Evolutionary conservation across 2,113 vertebrate species (phyloP).

Genomic region (Microcebus ravelobensis): DNA sequence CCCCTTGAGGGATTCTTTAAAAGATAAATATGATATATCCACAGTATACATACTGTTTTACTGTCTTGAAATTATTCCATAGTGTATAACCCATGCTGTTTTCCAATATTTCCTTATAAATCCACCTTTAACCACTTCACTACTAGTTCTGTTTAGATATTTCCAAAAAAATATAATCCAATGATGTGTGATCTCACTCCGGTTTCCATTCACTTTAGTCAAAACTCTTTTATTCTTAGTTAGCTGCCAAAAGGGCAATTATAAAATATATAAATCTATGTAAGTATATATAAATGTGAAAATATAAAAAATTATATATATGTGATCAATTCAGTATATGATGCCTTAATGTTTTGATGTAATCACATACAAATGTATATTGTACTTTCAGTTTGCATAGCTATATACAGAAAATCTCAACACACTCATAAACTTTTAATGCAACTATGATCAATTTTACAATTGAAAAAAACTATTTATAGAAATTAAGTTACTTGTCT

Average conservation of each 20-base stretch:
- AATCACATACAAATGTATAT: neutral
- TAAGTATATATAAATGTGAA: neutral
- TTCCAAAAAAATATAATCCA: neutral
- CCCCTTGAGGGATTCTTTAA: neutral
- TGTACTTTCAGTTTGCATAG: neutral
- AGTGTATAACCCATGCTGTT: neutral
- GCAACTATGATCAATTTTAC: neutral
- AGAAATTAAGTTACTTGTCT: neutral
- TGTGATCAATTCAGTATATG: neutral
- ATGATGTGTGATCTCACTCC: neutral
- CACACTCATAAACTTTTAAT: neutral
- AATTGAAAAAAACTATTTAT: neutral
- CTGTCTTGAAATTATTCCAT: neutral
- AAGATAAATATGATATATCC: neutral
- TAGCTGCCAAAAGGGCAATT: neutral
- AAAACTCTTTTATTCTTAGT: neutral
- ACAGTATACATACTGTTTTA: neutral
- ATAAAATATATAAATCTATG: neutral
- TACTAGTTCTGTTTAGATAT: neutral
- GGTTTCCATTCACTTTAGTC: neutral
- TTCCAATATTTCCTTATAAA: neutral
- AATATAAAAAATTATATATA: neutral
- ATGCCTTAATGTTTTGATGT: neutral
- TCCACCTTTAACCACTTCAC: neutral
- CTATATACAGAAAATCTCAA: neutral